phyloP scores from a whole-genome alignment of 2,888 invertebrate species.

The Drosophila lacicola region DNA sequence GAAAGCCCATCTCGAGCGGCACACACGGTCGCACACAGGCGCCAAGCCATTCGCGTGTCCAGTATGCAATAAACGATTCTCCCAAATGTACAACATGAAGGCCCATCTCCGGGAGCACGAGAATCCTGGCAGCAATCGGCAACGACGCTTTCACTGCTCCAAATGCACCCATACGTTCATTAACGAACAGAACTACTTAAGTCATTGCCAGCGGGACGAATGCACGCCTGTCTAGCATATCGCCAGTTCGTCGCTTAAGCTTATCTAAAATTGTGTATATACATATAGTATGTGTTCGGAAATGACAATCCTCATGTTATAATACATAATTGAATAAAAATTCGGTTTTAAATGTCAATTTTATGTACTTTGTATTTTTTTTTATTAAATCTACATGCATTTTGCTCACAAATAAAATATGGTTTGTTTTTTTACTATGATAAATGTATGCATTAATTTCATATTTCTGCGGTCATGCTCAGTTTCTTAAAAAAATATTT shows the following conservation, averaged over 20 bases:
- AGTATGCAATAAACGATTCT: conserved; percentile 74
- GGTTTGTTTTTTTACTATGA: conserved; percentile 58
- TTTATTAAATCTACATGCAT: conserved; percentile 80
- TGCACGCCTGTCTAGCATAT: conserved; percentile 57
- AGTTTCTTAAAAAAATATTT: conserved; percentile 79
- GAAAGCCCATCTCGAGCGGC: conserved; percentile 85
- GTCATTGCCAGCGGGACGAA: conserved; percentile 62
- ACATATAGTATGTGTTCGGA: neutral
- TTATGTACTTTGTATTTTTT: conserved; percentile 52
- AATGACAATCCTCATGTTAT: neutral
- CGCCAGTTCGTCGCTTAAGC: neutral
- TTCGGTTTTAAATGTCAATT: conserved; percentile 37
- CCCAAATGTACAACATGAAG: conserved; percentile 78
- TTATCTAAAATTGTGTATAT: conserved; percentile 30
- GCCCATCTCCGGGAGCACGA: conserved; percentile 73
- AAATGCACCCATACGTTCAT: conserved; percentile 75
- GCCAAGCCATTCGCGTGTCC: conserved; percentile 74
- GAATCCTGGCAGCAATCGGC: conserved; percentile 71
- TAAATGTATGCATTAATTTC: conserved; percentile 71
- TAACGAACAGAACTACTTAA: conserved; percentile 68
- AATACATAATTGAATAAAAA: conserved; percentile 31
- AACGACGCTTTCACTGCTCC: conserved; percentile 66
- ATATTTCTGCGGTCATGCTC: conserved; percentile 69
- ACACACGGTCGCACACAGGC: conserved; percentile 85
- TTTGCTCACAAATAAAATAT: conserved; percentile 81